These are phyloP conservation scores for Lanius collurio DNA, from an alignment of 2,113 vertebrate species.

Conservation along the genomic window DNA sequence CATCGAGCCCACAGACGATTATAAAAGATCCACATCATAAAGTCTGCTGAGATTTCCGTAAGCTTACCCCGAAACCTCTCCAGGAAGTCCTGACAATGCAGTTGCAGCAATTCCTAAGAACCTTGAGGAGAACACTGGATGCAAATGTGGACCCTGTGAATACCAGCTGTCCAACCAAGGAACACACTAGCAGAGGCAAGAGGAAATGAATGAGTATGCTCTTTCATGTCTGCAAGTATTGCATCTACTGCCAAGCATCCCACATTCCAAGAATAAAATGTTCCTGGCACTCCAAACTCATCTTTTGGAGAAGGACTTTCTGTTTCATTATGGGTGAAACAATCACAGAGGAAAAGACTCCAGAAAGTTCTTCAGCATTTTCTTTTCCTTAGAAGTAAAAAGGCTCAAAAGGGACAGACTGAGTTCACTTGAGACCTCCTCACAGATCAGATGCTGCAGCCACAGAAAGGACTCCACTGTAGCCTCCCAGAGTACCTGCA, in stretches of 20 bases:
- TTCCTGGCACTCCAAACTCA: not conserved
- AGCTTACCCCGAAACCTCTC: not conserved
- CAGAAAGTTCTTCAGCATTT: not conserved
- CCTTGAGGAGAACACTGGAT: not conserved
- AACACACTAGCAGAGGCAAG: not conserved
- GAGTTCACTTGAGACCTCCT: not conserved
- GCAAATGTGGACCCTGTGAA: not conserved
- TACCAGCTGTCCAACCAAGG: not conserved
- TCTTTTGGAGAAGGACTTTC: not conserved
- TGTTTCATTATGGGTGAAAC: not conserved
- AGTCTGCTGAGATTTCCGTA: not conserved
- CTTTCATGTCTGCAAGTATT: not conserved
- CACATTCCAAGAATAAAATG: not conserved
- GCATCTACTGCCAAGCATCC: not conserved
- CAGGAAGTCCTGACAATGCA: not conserved
- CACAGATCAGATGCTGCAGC: not conserved
- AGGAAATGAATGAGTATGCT: not conserved
- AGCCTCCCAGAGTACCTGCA: not conserved
- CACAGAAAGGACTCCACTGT: not conserved
- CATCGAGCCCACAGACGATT: fast-evolving
- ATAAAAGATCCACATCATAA: not conserved
- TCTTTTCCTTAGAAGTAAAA: not conserved
- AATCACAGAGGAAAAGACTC: not conserved
- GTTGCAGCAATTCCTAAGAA: not conserved
- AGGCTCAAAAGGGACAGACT: not conserved